Percentiles rank a stretch among this genome's conserved stretches.
Evolutionary conservation across 1,140 invertebrate species (phyloP).

Genomic region (Camponotus vicinus): DNA sequence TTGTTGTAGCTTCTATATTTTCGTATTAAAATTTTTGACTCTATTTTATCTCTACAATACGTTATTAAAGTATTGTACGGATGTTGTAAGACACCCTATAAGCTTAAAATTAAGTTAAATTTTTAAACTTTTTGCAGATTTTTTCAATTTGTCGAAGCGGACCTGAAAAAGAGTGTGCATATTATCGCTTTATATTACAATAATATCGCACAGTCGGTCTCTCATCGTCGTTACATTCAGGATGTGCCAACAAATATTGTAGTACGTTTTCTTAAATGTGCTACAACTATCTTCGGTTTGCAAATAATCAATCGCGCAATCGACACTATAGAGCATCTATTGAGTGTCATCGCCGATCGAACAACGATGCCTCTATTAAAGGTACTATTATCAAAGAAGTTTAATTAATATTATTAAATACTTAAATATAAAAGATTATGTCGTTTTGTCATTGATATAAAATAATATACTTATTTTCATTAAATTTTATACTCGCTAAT

Average conservation of each 20-base stretch:
- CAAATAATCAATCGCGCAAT: constrained; percentile 86
- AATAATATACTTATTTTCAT: neutral
- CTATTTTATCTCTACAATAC: too few species aligned
- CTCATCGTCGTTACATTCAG: constrained; percentile 77
- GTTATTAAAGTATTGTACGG: too few species aligned
- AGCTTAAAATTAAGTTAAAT: neutral
- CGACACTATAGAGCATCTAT: constrained; percentile 86
- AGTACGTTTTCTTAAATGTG: constrained; percentile 77
- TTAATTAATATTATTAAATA: neutral
- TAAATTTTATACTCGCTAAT: neutral
- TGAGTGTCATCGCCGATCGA: constrained; percentile 82
- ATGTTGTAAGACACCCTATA: too few species aligned
- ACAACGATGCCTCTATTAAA: constrained; percentile 85
- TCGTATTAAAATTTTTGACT: too few species aligned
- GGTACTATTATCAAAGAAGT: constrained; percentile 53
- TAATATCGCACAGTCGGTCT: constrained; percentile 81
- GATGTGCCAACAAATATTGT: constrained; percentile 73
- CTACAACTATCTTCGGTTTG: constrained; percentile 85
- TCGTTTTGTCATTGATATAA: neutral
- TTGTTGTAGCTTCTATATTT: too few species aligned
- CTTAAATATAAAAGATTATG: neutral
- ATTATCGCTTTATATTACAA: constrained; percentile 83
- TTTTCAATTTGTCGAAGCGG: constrained; percentile 78
- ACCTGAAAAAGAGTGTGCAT: constrained; percentile 82
- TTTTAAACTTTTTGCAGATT: constrained; percentile 71